Base-by-base conservation (phyloP, 2,113 vertebrate species). In the Thermophis baileyi region DNA sequence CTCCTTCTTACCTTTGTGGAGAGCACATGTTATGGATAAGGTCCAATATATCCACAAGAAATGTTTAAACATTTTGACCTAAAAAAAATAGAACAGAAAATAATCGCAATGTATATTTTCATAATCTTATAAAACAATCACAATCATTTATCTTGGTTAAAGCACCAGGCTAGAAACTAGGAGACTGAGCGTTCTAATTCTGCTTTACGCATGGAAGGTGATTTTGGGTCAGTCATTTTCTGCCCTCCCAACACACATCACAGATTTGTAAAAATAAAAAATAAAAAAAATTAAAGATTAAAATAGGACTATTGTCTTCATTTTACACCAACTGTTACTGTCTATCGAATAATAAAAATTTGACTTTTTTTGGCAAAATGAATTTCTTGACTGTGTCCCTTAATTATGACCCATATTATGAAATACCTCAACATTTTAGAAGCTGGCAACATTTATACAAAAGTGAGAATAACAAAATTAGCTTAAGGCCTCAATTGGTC, bases 61-160 rank as follows among this genome's bases (percentile, higher is more conserved):
- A 93, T 97, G 98, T 96, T 98, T 99, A 97, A 98, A 95, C 99
- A 99, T 99, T 98, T 99, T 98, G 97, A 95, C 96, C 97, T 99
- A 97, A 91, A 92, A 91, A 92, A 57, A 96, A 96, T 50, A 50
- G 95, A 95, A 93, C 97, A 92, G 91, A n/a, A 89, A 95, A 69
- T 96, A 94, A 97, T 57, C 91, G 20, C 60, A 90, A 90, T 91
- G 46, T 18, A 6, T 51, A 35, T n/a, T 81, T 81, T 81, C 74
- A 81, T 44, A 35, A 74, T 2, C 63, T 74, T 35, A 18, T 14
- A 81, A 81, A 44, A 22, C 35, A 81, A 44, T 81, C 18, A 44
- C 40, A n/a, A n/a, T n/a, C n/a, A n/a, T n/a, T n/a, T n/a, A n/a
- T n/a, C n/a, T n/a, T n/a, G n/a, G n/a, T 35, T 69, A 69, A 69